Evolutionary conservation across 2,113 vertebrate species (phyloP), one percentile per base, ranked within the genome.

Genomic region (Sphaerodactylus townsendi): DNA sequence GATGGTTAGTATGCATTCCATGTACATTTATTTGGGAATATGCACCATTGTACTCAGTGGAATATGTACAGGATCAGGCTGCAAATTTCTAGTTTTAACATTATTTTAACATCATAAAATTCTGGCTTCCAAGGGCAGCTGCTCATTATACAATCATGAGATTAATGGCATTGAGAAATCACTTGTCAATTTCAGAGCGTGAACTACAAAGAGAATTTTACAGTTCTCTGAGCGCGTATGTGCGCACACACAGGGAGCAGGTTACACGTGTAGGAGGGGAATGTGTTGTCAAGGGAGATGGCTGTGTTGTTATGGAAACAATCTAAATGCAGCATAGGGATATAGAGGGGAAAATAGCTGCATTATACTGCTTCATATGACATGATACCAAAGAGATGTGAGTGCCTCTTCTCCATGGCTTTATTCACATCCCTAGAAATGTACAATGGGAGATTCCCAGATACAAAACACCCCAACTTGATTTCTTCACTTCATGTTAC

Each of bases 281-380:
- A 11, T 30, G 23, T 76, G 82, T 76, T 83, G 62, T 53, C 73
- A 83, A 68, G 73, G 73, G 73, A 83, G 72, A 83, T 21, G 7
- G 53, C 46, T 76, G 62, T 76, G 82, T 83, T 83, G 62, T 66
- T 76, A 83, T 83, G 82, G 82, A 68, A 76, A 83, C 73, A 76
- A 68, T 19, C 33, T 75, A 66, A 66, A 66, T 66, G 73, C 35
- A 68, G 33, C 35, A 19, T 68, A 76, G 72, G 65, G 48, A 68
- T 53, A 77, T n/a, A 68, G 62, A 68, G 39, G 62, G 1, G 77
- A 37, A 50, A 83, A 68, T 33, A 50, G 25, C 44, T 37, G 72
- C 44, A 75, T 81, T 81, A 70, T 81, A 53, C 64, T 75, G 59
- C 11, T 62, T 62, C 48, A 28, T 48, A 15, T 64, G n/a, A 28